Evolutionary conservation across 2,797 vertebrate species (phyloP), one percentile per base, ranked within the genome.

Genomic region (Trichosurus vulpecula): DNA sequence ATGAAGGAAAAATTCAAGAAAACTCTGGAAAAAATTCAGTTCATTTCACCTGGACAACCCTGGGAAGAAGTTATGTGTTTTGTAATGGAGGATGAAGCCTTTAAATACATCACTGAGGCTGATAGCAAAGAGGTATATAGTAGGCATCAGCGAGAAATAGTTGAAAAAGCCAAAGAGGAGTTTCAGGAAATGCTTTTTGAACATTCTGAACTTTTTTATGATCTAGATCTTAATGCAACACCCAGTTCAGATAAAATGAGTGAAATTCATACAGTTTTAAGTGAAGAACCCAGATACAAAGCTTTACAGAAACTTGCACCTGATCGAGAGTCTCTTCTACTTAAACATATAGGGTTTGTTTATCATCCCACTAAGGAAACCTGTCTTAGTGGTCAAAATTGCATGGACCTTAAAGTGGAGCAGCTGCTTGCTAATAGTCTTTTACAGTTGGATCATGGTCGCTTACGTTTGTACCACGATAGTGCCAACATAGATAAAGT

Each of bases 171-270:
- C 99, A 99, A 99, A 99, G 99, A 99, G 98, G 99, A 99, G 98
- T 99, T 99, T 99, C 99, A 99, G 99, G 99, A 99, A 99, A 99
- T 99, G 99, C 99, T 99, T 98, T 99, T 99, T 98, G 99, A 99
- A 98, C 99, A 99, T 66, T 99, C 99, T 10, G 99, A 99, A 98
- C 98, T 99, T 30, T 99, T 99, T 99, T 99, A 99, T 98, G 99
- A 99, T 98, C 98, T 99, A 98, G 99, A 99, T 99, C 99, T 99
- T 95, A 99, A 99, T 94, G 99, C 99, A 98, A 99, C 99, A 87
- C 99, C 99, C 41, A 99, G 99, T 98, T 99, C 99, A 94, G 99
- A 99, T 99, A 99, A 99, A 99, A 99, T 99, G 99, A 99, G 99
- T 94, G 99, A 99, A 98, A 99, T 99, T 97, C 99, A 99, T 98